Evolutionary conservation across 2,113 vertebrate species (phyloP).

Genomic region (Corydoras maculifer): DNA sequence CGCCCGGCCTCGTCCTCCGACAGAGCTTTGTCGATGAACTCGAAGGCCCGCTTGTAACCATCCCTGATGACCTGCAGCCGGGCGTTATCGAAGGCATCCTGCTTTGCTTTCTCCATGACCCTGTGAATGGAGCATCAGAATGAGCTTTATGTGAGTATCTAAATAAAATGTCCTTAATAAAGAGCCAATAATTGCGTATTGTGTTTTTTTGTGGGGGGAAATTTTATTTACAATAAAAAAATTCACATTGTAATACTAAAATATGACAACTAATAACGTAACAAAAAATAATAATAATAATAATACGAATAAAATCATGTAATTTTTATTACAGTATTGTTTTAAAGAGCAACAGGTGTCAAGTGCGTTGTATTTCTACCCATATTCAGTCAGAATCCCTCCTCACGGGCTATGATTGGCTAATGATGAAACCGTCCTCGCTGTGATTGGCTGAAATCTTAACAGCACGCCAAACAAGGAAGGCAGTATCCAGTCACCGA

Average conservation of each 20-base stretch:
- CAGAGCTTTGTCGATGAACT: slow-evolving; percentile 81
- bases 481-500: too few species aligned
- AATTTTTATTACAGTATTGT: neutral
- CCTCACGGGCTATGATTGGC: slow-evolving; percentile 5
- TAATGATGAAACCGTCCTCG: neutral
- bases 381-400: slow-evolving; percentile 8
- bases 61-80: slow-evolving; percentile 82
- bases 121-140: neutral
- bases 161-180: too few species aligned
- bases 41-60: slow-evolving; percentile 80
- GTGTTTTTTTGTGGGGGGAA: too few species aligned
- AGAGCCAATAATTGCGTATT: too few species aligned
- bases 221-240: too few species aligned
- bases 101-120: slow-evolving; percentile 77
- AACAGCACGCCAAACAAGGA: too few species aligned
- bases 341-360: neutral
- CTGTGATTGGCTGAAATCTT: neutral
- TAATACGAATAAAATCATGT: too few species aligned
- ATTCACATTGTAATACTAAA: too few species aligned
- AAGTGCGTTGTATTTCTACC: neutral
- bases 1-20: slow-evolving; percentile 79
- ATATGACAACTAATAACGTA: too few species aligned
- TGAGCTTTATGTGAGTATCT: too few species aligned
- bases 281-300: too few species aligned
- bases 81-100: slow-evolving; percentile 68